Base-by-base conservation (phyloP, 2,797 vertebrate species). In the Rhabdomys pumilio region DNA sequence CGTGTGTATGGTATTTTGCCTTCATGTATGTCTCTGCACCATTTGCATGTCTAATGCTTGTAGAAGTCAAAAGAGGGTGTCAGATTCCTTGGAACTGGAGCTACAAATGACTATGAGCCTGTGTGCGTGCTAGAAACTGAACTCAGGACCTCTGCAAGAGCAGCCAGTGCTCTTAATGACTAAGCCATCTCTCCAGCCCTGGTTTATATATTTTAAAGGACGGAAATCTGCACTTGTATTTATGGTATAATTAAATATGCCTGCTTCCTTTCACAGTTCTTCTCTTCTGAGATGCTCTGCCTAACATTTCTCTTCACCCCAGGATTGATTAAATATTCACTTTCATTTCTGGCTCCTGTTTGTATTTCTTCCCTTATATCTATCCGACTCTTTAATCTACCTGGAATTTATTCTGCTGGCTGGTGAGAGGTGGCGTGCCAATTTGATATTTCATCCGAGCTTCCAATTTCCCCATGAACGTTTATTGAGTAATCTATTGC, bases 381-480 rank as follows among this genome's bases (percentile, higher is more conserved):
- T 55, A 55, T 63, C 44, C n/a, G 44, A 90, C 90, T 91, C 67
- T 93, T 91, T 86, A n/a, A 88, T 81, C 82, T 55, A 89, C 91
- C 92, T 91, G 95, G 80, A 95, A 89, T 95, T 97, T 59, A 77
- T 92, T 86, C 75, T 10, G 61, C 85, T 50, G 87, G 38, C 89
- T 87, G 26, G 34, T 67, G 57, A 91, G 73, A 90, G 8, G 61
- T 29, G n/a, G 69, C 69, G 9, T 50, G 87, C 89, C 84, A 73
- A 87, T 73, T 34, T 90, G 69, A 55, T 50, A 92, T 96, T 93
- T 91, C 50, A 53, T 61, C 92, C 77, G 72, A 85, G 67, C 29
- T 94, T 65, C 93, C 90, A 83, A 41, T 80, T 90, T 93, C 73
- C 57, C 82, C 31, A 44, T 53, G 53, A 95, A 76, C 90, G n/a